Evolutionary conservation across 2,888 invertebrate species (phyloP), one percentile per base, ranked within the genome.

Genomic region (Actias luna): DNA sequence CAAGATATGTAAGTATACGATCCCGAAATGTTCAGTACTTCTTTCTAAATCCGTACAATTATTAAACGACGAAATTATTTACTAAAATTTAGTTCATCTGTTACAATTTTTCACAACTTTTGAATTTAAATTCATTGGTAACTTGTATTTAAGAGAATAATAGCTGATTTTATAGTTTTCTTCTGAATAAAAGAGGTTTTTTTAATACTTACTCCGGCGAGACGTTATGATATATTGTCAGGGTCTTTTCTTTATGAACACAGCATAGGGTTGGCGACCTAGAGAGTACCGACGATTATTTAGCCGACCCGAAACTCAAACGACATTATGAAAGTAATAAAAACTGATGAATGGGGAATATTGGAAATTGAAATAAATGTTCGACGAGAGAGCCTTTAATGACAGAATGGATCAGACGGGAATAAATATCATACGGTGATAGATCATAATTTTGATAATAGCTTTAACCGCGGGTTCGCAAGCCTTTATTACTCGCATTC

Each of bases 381-480:
- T 16, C 36, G 2, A 39, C 1, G 16, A 39, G 16, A 39, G 16
- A 39, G 36, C 36, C 36, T 16, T 39, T 39, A 39, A 50, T 50
- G 46, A 50, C 12, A 50, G 46, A 50, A 50, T 25, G 46, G 22
- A 50, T 50, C 22, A 50, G 46, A 50, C 46, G 12, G 25, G 46
- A 50, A 25, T 50, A 12, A 4, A 50, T 50, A 50, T 50, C n/a
- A n/a, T 25, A 50, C 12, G 12, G 3, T 50, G 25, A 50, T 50
- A 50, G 10, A 50, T 50, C 5, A 18, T 46, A 18, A 12, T 10
- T 50, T 50, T n/a, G n/a, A 50, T 25, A 50, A 25, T 50, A 25
- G 22, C 10, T 50, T 50, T 12, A 25, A 50, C 46, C 1, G 22
- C 22, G 65, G 64, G 52, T 60, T n/a, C n/a, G n/a, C n/a, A n/a